Evolutionary conservation across 2,113 vertebrate genomes (phyloP).

Genomic region (Hypocryptadius cinnamomeus): DNA sequence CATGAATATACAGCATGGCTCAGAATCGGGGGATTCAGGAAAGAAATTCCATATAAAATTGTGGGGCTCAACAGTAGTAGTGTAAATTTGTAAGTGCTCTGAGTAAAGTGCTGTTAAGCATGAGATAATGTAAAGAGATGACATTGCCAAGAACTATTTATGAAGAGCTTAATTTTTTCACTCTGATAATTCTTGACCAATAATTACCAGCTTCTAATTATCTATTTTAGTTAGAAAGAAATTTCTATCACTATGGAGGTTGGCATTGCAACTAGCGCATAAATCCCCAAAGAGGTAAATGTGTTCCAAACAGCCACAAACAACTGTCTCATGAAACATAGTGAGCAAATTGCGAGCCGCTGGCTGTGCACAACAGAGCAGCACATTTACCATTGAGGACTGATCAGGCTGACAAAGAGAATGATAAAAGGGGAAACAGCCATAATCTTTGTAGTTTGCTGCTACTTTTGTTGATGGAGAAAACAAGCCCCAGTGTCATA

Average conservation of each 20-base stretch:
- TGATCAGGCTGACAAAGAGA: constrained; percentile 72
- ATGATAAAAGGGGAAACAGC: constrained; percentile 66
- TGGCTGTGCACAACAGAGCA: constrained; percentile 73
- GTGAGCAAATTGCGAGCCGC: constrained; percentile 74
- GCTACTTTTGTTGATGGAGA: background rate
- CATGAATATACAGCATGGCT: background rate
- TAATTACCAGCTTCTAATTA: constrained; percentile 79
- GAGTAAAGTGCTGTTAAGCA: constrained; percentile 66
- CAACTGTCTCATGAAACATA: constrained; percentile 78
- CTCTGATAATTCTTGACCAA: constrained; percentile 83
- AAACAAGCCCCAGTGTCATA: background rate
- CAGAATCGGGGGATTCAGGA: constrained; percentile 9
- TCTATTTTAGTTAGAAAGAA: constrained; percentile 79
- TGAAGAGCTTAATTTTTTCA: constrained; percentile 78
- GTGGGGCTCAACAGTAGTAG: constrained; percentile 55
- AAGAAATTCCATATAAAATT: constrained; percentile 63
- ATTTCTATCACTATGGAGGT: constrained; percentile 74
- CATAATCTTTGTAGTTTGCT: constrained; percentile 60
- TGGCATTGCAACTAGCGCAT: constrained; percentile 72
- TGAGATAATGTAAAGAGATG: constrained; percentile 70
- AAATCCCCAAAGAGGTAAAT: constrained; percentile 78
- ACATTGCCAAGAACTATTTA: constrained; percentile 77
- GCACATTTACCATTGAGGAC: constrained; percentile 66
- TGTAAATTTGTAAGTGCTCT: constrained; percentile 64
- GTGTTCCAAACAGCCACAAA: constrained; percentile 80